Evolutionary conservation across 2,113 vertebrate genomes (phyloP).

Genomic region (Uropsilus gracilis): DNA sequence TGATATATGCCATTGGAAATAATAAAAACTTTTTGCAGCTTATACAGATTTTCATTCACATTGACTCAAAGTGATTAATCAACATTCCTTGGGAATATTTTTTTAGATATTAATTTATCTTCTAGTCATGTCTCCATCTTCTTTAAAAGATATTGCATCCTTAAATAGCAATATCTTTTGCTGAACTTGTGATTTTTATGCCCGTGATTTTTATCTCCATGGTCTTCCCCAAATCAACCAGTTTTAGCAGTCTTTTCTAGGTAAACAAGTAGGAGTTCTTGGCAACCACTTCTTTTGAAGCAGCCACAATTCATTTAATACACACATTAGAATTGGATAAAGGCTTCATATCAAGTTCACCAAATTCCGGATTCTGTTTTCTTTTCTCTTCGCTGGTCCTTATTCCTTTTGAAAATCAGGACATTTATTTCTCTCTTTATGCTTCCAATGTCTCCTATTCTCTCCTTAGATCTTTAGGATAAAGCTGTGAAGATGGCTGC

Average conservation of each 20-base stretch:
- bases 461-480: neutral
- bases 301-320: neutral
- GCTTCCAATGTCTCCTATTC: neutral
- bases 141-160: neutral
- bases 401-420: neutral
- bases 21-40: constrained; percentile 2
- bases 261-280: neutral
- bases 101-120: constrained; percentile 17
- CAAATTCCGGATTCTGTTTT: neutral
- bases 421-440: neutral
- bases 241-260: neutral
- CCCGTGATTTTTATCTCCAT: too few species aligned
- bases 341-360: neutral
- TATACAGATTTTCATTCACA: neutral
- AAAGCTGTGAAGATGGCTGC: neutral
- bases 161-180: neutral
- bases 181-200: neutral
- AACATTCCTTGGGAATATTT: neutral
- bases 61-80: constrained; percentile 32
- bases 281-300: neutral
- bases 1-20: constrained; percentile 47
- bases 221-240: neutral
- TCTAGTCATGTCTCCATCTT: neutral
- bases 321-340: neutral
- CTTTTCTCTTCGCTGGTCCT: neutral